Conservation (phyloP, 2,888 invertebrate species). For the Dione juno region DNA sequence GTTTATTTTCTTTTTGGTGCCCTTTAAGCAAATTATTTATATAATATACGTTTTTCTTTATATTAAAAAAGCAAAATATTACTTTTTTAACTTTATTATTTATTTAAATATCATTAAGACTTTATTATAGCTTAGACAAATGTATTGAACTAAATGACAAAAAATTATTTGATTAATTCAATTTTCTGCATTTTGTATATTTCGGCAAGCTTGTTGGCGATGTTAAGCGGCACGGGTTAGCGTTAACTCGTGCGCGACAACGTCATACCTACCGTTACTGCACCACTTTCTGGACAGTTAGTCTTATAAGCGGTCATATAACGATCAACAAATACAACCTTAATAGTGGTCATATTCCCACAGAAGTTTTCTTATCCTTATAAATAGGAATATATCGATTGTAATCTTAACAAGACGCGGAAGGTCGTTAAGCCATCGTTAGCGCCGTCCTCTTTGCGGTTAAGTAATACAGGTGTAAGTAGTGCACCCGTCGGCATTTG, state of each 20-base stretch:
- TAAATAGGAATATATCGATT: constrained; percentile 32
- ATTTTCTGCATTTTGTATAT: constrained; percentile 61
- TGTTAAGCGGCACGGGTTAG: constrained; percentile 45
- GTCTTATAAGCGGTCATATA: constrained; percentile 48
- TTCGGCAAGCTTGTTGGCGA: constrained; percentile 54
- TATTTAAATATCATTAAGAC: neutral
- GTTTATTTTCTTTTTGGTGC: neutral
- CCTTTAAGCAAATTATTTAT: neutral
- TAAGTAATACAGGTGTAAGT: constrained; percentile 62
- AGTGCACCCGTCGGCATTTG: constrained; percentile 62
- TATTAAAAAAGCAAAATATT: neutral
- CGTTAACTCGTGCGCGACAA: constrained; percentile 65
- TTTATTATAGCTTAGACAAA: too few relatives aligned
- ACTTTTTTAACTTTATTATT: neutral
- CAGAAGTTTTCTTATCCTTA: constrained; percentile 17
- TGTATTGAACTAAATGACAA: neutral
- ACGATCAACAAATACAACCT: constrained; percentile 32
- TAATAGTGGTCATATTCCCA: constrained; percentile 29
- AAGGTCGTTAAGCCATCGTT: constrained; percentile 61
- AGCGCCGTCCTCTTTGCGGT: constrained; percentile 57
- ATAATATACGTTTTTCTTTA: neutral
- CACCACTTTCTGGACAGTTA: constrained; percentile 70
- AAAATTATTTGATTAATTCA: constrained; percentile 59
- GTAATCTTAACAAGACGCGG: constrained; percentile 55
- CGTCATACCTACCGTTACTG: constrained; percentile 70